phyloP scores from a whole-genome alignment of 2,113 vertebrate genomes.

The Silurus glanis region DNA sequence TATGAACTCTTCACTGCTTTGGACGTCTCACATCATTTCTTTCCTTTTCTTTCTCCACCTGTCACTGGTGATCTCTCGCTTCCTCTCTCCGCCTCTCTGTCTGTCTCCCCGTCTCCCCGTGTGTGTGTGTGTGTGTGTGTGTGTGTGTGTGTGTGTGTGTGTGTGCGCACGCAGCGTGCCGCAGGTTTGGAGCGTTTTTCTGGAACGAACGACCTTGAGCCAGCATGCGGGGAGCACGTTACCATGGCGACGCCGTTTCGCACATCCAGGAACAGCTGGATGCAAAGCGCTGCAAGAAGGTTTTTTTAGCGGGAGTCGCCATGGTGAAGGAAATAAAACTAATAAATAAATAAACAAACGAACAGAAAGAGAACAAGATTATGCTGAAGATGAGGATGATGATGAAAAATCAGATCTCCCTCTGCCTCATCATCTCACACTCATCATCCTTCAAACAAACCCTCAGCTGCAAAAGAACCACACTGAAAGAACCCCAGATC shows the following conservation, averaged over 20 bases:
- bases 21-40: conserved; percentile 3
- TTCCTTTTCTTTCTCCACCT: conserved; percentile 21
- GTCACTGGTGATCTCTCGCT: conserved; percentile 12
- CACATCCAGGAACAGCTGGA: conserved; percentile 62
- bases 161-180: conserved; percentile 8
- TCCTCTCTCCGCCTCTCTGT: conserved; percentile 44
- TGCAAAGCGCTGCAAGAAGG: conserved; percentile 63
- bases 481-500: too few species aligned
- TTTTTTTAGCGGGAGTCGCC: conserved; percentile 70
- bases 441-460: background rate
- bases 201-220: conserved; percentile 67
- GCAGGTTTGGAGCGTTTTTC: conserved; percentile 49
- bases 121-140: conserved; percentile 54
- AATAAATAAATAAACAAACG: conserved; percentile 33
- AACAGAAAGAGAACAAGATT: background rate
- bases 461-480: background rate
- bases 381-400: background rate
- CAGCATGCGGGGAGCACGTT: conserved; percentile 54
- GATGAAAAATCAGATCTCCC: background rate
- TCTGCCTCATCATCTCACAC: background rate
- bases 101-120: conserved; percentile 56
- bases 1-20: conserved; percentile 7
- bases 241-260: conserved; percentile 62
- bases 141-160: conserved; percentile 19
- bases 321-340: conserved; percentile 58